A percentile compares a stretch with the other conserved stretches of the same genome.
Evolutionary conservation across 2,113 vertebrate genomes (phyloP).

Genomic region (Halcyon senegalensis): DNA sequence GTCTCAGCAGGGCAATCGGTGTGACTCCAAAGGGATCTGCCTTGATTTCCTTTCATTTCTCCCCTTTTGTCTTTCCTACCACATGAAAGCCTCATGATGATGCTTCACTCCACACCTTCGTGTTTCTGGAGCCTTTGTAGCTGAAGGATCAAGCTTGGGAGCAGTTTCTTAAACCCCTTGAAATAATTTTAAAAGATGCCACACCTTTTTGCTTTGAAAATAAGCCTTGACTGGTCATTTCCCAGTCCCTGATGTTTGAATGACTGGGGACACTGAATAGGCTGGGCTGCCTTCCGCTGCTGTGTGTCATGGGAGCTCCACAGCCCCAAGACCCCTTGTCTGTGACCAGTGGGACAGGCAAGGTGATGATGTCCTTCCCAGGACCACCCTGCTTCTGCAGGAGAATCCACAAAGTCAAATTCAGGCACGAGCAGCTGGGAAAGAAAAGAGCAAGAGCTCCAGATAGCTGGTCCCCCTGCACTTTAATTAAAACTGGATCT

Average conservation of each 20-base stretch:
- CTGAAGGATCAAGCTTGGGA: background rate
- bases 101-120: accelerated
- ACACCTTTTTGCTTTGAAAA: accelerated
- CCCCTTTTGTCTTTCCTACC: background rate
- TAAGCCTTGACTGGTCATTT: accelerated
- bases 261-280: background rate
- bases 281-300: background rate
- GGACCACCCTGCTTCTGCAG: accelerated
- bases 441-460: background rate
- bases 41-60: background rate
- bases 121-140: background rate
- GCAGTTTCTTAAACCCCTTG: background rate
- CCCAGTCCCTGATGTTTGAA: background rate
- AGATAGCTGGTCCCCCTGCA: background rate
- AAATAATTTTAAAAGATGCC: background rate
- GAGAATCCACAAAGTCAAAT: accelerated
- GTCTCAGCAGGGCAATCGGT: accelerated
- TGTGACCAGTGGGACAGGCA: accelerated
- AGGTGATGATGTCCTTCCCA: background rate
- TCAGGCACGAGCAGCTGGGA: background rate
- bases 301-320: accelerated
- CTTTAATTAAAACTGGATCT: slow-evolving; percentile 16
- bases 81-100: accelerated
- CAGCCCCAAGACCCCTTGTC: background rate
- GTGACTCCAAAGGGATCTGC: background rate